Percentiles rank a stretch among this genome's conserved stretches.
These are phyloP conservation scores for Tetragnatha montana DNA, from an alignment of 2,888 invertebrate species.

Conservation along the genomic window DNA sequence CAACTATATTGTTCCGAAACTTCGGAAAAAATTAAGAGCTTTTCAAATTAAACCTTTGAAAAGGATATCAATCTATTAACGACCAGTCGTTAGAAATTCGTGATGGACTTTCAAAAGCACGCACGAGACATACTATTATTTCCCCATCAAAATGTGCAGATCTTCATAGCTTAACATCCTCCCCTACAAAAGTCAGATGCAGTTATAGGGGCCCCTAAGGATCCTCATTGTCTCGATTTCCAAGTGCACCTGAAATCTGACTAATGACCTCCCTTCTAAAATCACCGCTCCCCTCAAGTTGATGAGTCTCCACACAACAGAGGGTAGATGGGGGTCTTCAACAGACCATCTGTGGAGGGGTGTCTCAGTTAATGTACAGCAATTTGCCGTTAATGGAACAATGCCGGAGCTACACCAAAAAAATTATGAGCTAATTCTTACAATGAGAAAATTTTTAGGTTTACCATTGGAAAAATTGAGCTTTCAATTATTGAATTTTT, in stretches of 20 bases:
- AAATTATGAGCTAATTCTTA: no score
- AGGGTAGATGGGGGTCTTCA: background rate
- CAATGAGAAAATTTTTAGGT: no score
- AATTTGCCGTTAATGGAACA: background rate
- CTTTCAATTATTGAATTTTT: no score
- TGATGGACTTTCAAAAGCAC: no score
- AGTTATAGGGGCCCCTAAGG: background rate
- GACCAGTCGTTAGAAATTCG: no score
- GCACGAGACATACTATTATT: no score
- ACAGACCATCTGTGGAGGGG: background rate
- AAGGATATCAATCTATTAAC: no score
- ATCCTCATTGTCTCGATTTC: background rate
- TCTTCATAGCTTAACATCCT: background rate
- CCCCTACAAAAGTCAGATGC: background rate
- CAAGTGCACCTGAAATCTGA: background rate
- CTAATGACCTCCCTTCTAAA: background rate
- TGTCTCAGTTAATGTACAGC: background rate
- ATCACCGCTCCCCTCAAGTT: background rate
- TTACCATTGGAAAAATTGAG: no score
- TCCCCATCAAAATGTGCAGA: no score
- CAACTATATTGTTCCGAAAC: no score
- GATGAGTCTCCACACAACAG: background rate
- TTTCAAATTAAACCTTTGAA: no score
- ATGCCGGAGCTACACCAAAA: background rate
- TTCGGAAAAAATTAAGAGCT: no score